These are phyloP conservation scores for Ostrea denselamellosa DNA, from an alignment of 1,140 invertebrate genomes.

Conservation along the genomic window DNA sequence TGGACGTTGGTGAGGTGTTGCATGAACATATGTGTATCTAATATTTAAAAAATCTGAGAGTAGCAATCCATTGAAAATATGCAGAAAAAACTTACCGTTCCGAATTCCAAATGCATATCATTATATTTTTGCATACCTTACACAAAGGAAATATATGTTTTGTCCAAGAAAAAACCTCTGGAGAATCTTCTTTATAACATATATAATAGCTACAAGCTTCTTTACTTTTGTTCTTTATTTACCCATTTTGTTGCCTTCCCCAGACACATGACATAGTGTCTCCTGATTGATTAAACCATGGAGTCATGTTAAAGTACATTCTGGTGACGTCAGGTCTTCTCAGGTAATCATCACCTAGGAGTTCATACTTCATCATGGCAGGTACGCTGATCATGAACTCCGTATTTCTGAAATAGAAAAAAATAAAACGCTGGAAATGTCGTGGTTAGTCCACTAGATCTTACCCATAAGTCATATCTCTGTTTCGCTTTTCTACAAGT, in stretches of 20 bases:
- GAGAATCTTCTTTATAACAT: neutral
- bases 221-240: neutral
- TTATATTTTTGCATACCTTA: neutral
- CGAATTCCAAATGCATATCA: neutral
- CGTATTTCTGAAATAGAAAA: neutral
- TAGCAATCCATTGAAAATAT: too few species aligned
- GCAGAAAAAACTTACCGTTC: too few species aligned
- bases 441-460: too few species aligned
- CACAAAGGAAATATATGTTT: neutral
- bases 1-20: too few species aligned
- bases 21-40: too few species aligned
- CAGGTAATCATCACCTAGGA: constrained; percentile 40
- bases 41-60: too few species aligned
- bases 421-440: too few species aligned
- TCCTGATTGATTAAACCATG: constrained; percentile 1
- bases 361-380: constrained; percentile 10
- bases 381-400: constrained; percentile 49
- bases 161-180: neutral
- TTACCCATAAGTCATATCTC: too few species aligned
- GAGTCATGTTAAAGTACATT: constrained; percentile 41
- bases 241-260: constrained; percentile 47
- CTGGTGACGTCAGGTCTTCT: constrained; percentile 31
- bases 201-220: neutral
- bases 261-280: constrained; percentile 51
- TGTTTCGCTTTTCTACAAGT: too few species aligned